Evolutionary conservation across 2,888 invertebrate genomes (phyloP), one percentile per base, ranked within the genome.

Genomic region (Lasius platythorax): DNA sequence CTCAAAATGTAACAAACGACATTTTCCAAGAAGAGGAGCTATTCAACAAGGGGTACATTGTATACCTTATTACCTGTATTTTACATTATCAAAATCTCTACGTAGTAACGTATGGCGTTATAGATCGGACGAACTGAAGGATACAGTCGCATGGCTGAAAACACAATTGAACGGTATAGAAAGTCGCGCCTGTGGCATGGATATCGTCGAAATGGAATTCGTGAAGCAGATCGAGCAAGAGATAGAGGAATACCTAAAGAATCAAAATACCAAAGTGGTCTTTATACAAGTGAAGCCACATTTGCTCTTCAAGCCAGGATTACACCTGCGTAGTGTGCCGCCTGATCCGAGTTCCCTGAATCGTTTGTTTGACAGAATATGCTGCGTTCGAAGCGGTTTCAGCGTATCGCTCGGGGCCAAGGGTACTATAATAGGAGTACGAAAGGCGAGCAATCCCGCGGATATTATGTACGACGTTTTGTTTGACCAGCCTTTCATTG

Each of bases 351-450:
- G 95, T 11, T 96, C 97, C 0, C 96, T 96, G 76, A 97, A 96
- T 95, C 93, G 95, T 85, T 93, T 99, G 85, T 97, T 98, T 92
- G 99, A 99, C 95, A 96, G 99, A 74, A 97, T 99, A 67, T 97
- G 99, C 5, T 97, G 97, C 93, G 97, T 97, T 0, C 96, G 97
- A 46, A 96, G 96, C 50, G 96, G 97, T 75, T 97, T 97, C 92
- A 96, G 97, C 1, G 98, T 98, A 23, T 99, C 99, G 0, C 95
- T 98, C 6, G 99, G 99, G 1, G 95, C 96, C 12, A 96, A 97
- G 87, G 99, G 99, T 43, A 99, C 98, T 0, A 96, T 99, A 0
- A 97, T 98, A n/a, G 98, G 96, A 0, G 95, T 97, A 11, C 95
- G 96, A 81, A 95, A 94, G 78, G 89, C 91, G 1, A 97, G 96